Evolutionary conservation across 1,140 invertebrate species (phyloP).

Genomic region (Micrasema minimum): DNA sequence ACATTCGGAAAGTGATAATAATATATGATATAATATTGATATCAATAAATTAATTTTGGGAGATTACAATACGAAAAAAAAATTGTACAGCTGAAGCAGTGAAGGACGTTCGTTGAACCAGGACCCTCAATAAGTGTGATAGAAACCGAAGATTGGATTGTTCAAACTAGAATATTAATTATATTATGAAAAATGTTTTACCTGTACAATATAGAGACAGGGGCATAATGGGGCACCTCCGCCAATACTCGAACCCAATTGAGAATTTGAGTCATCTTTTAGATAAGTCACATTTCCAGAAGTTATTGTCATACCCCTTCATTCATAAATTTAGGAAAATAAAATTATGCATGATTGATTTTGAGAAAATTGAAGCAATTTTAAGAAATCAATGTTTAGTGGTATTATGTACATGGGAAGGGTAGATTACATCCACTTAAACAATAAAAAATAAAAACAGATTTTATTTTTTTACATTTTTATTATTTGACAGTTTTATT

Average conservation of each 20-base stretch:
- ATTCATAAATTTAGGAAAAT: no score
- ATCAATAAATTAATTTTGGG: no score
- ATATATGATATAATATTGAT: no score
- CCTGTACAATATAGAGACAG: constrained; percentile 96
- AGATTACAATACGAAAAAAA: no score
- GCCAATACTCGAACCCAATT: constrained; percentile 98
- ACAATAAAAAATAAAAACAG: constrained; percentile 11
- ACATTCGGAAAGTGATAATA: no score
- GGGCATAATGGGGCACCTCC: constrained; percentile 96
- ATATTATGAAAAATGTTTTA: constrained; percentile 60
- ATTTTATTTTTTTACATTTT: background rate
- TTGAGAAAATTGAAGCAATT: background rate
- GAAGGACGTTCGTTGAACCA: no score
- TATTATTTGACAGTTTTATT: constrained; percentile 4
- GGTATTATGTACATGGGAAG: constrained; percentile 27
- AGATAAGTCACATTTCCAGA: constrained; percentile 91
- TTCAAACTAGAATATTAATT: no score
- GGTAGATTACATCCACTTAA: background rate
- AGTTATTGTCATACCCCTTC: constrained; percentile 96
- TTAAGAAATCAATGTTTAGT: background rate
- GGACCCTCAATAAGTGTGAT: no score
- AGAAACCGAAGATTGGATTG: no score
- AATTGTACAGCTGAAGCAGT: no score
- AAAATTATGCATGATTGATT: no score
- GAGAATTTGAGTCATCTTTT: constrained; percentile 94